Evolutionary conservation across 2,113 vertebrate species (phyloP).

Genomic region (Suncus etruscus): DNA sequence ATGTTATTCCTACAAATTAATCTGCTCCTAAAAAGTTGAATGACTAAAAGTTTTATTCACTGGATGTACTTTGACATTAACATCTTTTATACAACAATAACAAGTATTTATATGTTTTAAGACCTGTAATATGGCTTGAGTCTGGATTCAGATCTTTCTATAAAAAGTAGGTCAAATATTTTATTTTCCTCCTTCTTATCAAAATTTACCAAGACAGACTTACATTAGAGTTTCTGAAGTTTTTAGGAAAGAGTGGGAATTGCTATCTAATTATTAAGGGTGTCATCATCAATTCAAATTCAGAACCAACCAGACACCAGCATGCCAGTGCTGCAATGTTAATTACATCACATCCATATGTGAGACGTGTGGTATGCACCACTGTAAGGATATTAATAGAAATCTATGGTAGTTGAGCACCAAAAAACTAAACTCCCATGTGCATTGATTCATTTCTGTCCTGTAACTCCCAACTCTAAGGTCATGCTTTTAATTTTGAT

Average conservation of each 20-base stretch:
- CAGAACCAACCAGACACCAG: slow-evolving; percentile 26
- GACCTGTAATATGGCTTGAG: background rate
- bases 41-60: background rate
- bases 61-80: background rate
- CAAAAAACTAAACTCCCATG: background rate
- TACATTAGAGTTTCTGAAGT: background rate
- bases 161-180: background rate
- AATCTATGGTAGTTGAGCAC: background rate
- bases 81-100: background rate
- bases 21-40: background rate
- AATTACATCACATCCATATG: too few relatives aligned
- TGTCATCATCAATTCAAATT: slow-evolving; percentile 4
- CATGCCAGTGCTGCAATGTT: background rate
- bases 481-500: background rate
- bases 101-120: background rate
- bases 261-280: slow-evolving; percentile 36
- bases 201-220: slow-evolving; percentile 26
- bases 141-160: background rate
- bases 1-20: background rate
- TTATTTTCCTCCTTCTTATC: slow-evolving; percentile 9
- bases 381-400: background rate
- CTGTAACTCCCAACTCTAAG: background rate
- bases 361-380: too few relatives aligned
- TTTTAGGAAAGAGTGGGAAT: slow-evolving; percentile 25
- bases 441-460: background rate